These are phyloP conservation scores for Dryobota labecula DNA, from an alignment of 2,888 invertebrate species.

Conservation along the genomic window DNA sequence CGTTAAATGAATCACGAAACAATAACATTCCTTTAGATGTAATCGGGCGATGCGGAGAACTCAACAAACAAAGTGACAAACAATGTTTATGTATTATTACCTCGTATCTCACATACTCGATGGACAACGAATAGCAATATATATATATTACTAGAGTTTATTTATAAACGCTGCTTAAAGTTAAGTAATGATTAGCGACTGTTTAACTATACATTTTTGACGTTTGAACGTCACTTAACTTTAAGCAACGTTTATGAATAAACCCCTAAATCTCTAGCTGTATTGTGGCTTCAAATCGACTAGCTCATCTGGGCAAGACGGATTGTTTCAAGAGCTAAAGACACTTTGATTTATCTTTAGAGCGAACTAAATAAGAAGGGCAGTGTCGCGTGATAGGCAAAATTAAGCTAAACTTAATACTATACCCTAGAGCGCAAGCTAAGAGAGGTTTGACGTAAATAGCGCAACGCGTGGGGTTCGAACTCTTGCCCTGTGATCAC, in stretches of 20 bases:
- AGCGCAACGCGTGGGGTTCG: not conserved
- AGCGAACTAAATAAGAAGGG: no score
- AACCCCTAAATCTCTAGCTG: not conserved
- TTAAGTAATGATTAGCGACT: no score
- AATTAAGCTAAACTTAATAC: not conserved
- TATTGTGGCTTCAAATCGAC: not conserved
- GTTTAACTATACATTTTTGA: no score
- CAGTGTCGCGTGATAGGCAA: no score
- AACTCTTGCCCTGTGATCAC: not conserved
- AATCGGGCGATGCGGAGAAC: conserved; percentile 35
- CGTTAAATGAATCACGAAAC: conserved; percentile 43
- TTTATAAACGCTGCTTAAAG: no score
- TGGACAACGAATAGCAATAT: not conserved
- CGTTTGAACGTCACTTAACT: no score
- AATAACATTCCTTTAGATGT: conserved; percentile 46
- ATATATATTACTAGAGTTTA: not conserved
- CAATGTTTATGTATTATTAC: conserved; percentile 52
- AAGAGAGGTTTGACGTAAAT: not conserved
- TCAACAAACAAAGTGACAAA: conserved; percentile 25
- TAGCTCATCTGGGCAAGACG: not conserved
- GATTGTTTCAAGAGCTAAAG: not conserved
- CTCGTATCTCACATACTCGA: conserved; percentile 12
- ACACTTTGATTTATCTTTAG: not conserved
- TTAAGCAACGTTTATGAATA: no score
- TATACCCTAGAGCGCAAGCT: not conserved